Percentiles rank a stretch among this genome's conserved stretches.
These are phyloP conservation scores for Ictalurus furcatus DNA, from an alignment of 2,113 vertebrate species.

Conservation along the genomic window DNA sequence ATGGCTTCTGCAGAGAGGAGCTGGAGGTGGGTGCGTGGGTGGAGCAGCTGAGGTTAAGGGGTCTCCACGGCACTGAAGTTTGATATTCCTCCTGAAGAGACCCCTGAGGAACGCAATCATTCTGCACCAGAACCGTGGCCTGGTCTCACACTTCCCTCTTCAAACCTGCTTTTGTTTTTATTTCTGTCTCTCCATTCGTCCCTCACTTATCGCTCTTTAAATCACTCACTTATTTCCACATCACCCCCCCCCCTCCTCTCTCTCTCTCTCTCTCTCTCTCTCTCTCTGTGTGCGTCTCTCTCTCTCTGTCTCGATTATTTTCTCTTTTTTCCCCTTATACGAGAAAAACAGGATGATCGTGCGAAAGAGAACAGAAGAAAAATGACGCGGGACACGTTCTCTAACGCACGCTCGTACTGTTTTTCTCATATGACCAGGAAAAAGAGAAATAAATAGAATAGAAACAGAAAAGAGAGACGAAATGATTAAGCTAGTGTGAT, in stretches of 20 bases:
- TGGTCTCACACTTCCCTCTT: neutral
- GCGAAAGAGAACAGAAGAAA: conserved; percentile 6
- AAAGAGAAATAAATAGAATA: neutral
- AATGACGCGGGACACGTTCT: neutral
- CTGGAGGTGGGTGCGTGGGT: conserved; percentile 38
- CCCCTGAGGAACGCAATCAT: conserved; percentile 33
- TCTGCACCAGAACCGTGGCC: conserved; percentile 1
- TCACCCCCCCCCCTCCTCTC: neutral
- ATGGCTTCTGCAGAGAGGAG: conserved; percentile 56
- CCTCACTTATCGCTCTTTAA: conserved; percentile 45
- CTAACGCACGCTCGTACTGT: conserved; percentile 27
- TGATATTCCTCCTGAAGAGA: conserved; percentile 52
- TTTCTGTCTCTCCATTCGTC: conserved; percentile 14
- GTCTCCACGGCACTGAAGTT: conserved; percentile 57
- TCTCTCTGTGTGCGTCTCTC: neutral
- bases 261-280: conserved; percentile 9
- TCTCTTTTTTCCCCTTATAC: conserved; percentile 34
- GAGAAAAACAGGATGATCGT: conserved; percentile 49
- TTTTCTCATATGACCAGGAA: conserved; percentile 46
- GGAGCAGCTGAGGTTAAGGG: conserved; percentile 37
- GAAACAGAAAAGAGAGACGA: neutral
- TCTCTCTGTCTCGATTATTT: conserved; percentile 9
- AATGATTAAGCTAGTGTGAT: neutral
- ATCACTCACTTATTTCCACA: conserved; percentile 21
- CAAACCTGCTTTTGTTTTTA: conserved; percentile 1